Percentiles rank a stretch among this genome's conserved stretches.
These are phyloP conservation scores for Hemistola chrysoprasaria DNA, from an alignment of 2,888 invertebrate species.

Conservation along the genomic window DNA sequence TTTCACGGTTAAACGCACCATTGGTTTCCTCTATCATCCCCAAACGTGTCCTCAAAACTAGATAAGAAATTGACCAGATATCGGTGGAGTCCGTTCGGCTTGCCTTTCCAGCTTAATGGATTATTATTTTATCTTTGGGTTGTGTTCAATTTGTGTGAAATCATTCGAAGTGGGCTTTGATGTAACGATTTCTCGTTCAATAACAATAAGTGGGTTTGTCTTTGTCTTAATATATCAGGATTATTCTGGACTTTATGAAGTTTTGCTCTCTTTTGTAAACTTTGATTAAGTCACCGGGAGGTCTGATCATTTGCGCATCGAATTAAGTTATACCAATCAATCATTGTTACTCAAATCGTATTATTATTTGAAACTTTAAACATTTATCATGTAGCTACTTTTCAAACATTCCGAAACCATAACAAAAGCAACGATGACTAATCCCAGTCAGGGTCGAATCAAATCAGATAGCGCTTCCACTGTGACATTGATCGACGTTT, in stretches of 20 bases:
- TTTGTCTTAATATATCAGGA: neutral
- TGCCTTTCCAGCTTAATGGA: constrained; percentile 38
- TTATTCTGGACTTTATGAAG: too few species aligned
- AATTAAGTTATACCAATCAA: constrained; percentile 29
- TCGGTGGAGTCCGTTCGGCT: constrained; percentile 52
- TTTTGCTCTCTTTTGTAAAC: constrained; percentile 3
- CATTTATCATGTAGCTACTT: constrained; percentile 36
- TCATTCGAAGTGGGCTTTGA: constrained; percentile 30
- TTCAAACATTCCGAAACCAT: constrained; percentile 41
- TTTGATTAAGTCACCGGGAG: constrained; percentile 26
- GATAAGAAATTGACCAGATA: constrained; percentile 76
- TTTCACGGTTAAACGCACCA: constrained; percentile 78
- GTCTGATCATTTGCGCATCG: constrained; percentile 15
- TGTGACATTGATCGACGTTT: constrained; percentile 76
- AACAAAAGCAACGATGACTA: constrained; percentile 65
- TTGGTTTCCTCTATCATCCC: constrained; percentile 64
- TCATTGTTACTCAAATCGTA: constrained; percentile 24
- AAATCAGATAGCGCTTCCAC: constrained; percentile 55
- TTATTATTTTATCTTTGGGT: constrained; percentile 38
- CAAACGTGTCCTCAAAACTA: constrained; percentile 54
- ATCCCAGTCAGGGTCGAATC: constrained; percentile 57
- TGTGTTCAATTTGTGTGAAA: constrained; percentile 34
- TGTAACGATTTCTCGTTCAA: constrained; percentile 11
- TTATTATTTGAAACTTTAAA: constrained; percentile 26
- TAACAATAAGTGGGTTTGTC: neutral